Percentiles rank a stretch among this genome's conserved stretches.
Conservation (phyloP, 2,113 vertebrate genomes). For the Acinonyx jubatus region DNA sequence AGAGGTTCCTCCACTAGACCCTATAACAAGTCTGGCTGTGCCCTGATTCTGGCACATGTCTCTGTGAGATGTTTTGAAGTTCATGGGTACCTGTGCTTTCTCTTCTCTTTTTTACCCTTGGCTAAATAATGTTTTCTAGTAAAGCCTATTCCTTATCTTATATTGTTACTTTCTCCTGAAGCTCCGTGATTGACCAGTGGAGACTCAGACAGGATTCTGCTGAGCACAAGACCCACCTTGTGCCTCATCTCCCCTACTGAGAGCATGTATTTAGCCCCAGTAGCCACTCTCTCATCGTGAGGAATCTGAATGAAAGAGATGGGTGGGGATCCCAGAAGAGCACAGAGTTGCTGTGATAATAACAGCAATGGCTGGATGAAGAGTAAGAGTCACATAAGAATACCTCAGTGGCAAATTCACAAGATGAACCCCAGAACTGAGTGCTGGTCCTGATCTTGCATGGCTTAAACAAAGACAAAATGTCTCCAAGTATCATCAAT, state of each 20-base stretch:
- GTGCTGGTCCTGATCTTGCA: too few species aligned
- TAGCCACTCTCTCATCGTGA: background rate
- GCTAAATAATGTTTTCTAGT: background rate
- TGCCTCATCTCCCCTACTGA: background rate
- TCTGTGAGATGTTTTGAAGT: background rate
- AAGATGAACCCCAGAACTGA: background rate
- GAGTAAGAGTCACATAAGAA: too few species aligned
- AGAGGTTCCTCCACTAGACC: background rate
- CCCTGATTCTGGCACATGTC: background rate
- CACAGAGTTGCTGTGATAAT: background rate
- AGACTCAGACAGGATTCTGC: background rate
- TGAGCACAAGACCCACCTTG: too few species aligned
- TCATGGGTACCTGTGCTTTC: background rate
- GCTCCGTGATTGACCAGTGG: background rate
- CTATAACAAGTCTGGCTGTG: rapidly evolving
- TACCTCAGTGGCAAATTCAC: background rate
- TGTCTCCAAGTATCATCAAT: background rate
- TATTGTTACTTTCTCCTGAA: background rate
- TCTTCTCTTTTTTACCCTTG: background rate
- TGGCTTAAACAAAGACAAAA: background rate
- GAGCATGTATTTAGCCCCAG: background rate
- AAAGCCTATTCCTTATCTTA: background rate
- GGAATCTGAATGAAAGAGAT: background rate
- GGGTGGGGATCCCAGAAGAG: background rate
- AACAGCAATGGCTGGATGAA: background rate